Percentiles rank a stretch among this genome's conserved stretches.
Conservation (phyloP, 2,797 vertebrate species). For the Pempheris klunzingeri region DNA sequence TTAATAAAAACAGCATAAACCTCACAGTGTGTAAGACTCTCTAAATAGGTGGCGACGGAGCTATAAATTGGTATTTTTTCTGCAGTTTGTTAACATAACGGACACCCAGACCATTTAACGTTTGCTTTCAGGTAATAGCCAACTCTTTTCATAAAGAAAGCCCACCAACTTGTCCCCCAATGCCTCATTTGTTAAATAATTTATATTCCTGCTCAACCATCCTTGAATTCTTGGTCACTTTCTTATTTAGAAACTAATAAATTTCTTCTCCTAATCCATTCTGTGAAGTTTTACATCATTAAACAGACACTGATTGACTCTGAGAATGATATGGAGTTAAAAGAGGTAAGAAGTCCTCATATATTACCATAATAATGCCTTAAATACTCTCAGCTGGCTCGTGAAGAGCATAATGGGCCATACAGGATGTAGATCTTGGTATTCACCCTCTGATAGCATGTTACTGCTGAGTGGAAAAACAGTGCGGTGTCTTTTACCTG, state of each 20-base stretch:
- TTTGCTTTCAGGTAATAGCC: conserved; percentile 88
- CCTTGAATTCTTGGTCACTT: conserved; percentile 90
- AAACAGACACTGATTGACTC: conserved; percentile 98
- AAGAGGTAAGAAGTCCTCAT: conserved; percentile 97
- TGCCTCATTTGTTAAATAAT: conserved; percentile 93
- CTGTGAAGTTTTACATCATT: conserved; percentile 95
- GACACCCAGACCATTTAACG: conserved; percentile 89
- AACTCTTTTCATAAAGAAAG: conserved; percentile 91
- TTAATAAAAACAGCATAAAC: conserved; percentile 96
- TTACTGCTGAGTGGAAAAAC: conserved; percentile 90
- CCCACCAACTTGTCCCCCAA: conserved; percentile 84
- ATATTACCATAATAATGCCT: conserved; percentile 90
- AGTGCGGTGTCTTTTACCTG: conserved; percentile 90
- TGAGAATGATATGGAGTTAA: conserved; percentile 97
- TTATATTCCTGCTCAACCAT: conserved; percentile 93
- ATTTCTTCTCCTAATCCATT: conserved; percentile 91
- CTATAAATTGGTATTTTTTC: conserved; percentile 88
- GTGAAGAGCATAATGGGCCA: conserved; percentile 88
- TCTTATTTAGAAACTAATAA: conserved; percentile 95
- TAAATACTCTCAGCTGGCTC: conserved; percentile 89
- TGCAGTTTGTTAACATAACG: conserved; percentile 93
- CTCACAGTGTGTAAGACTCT: conserved; percentile 96
- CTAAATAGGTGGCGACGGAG: conserved; percentile 92
- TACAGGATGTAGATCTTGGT: conserved; percentile 88
- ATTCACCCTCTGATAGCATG: conserved; percentile 87